phyloP scores from a whole-genome alignment of 2,888 invertebrate species.

The Clivina fossor region DNA sequence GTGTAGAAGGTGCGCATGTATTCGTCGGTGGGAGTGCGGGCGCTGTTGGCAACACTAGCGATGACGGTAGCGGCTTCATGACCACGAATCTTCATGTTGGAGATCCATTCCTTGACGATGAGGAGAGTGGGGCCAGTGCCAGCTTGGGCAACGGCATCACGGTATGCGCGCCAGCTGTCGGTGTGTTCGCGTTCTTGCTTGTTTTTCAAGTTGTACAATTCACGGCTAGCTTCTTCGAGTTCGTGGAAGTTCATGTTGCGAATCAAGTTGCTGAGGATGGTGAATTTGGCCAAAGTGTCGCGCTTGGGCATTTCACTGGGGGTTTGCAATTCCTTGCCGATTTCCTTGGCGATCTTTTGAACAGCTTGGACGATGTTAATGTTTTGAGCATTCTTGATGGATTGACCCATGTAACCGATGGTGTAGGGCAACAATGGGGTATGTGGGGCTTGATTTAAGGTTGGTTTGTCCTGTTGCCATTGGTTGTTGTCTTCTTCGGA shows the following conservation, averaged over 20 bases:
- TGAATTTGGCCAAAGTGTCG: constrained; percentile 65
- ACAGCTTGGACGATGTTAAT: constrained; percentile 44
- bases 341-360: constrained; percentile 56
- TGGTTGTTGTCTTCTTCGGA: constrained; percentile 39
- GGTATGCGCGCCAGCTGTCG: constrained; percentile 64
- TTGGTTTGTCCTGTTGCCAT: constrained; percentile 45
- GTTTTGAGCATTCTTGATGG: constrained; percentile 47
- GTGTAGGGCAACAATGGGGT: constrained; percentile 55
- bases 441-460: constrained; percentile 51
- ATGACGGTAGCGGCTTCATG: constrained; percentile 64
- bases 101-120: constrained; percentile 63
- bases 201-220: constrained; percentile 53
- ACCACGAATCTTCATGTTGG: constrained; percentile 56
- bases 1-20: constrained; percentile 63
- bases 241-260: constrained; percentile 65
- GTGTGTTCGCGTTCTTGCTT: constrained; percentile 46
- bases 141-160: constrained; percentile 66
- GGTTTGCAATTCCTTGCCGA: constrained; percentile 62
- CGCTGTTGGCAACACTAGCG: constrained; percentile 56
- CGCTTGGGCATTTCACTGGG: constrained; percentile 60
- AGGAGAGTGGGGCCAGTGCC: constrained; percentile 71
- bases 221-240: constrained; percentile 58
- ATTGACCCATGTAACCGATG: constrained; percentile 55
- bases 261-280: constrained; percentile 60
- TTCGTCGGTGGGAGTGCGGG: constrained; percentile 64